Evolutionary conservation across 1,140 invertebrate species (phyloP).

Genomic region (Tetragnatha versicolor): DNA sequence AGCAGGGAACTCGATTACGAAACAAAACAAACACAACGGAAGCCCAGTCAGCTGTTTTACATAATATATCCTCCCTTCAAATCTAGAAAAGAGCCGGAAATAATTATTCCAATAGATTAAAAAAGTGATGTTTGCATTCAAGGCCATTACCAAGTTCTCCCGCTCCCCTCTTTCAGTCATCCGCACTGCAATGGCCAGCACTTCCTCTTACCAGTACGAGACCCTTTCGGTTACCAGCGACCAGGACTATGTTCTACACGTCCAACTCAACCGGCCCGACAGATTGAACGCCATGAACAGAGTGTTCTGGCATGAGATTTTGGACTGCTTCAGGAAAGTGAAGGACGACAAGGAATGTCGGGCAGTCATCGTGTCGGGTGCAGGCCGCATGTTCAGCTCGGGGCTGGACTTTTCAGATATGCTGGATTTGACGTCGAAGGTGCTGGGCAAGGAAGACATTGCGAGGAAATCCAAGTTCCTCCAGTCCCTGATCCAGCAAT

Average conservation of each 20-base stretch:
- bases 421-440: slow-evolving; percentile 48
- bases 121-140: too few species aligned
- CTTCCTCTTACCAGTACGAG: slow-evolving; percentile 42
- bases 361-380: slow-evolving; percentile 81
- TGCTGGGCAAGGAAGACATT: slow-evolving; percentile 69
- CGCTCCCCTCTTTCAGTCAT: background rate
- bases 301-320: slow-evolving; percentile 82
- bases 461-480: slow-evolving; percentile 76
- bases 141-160: too few species aligned
- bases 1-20: too few species aligned
- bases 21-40: too few species aligned
- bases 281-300: slow-evolving; percentile 83
- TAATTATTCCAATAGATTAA: too few species aligned
- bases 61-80: too few species aligned
- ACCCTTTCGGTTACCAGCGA: slow-evolving; percentile 31
- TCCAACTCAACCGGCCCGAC: slow-evolving; percentile 87
- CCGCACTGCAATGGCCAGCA: background rate
- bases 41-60: too few species aligned
- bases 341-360: slow-evolving; percentile 71
- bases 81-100: too few species aligned
- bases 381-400: slow-evolving; percentile 81
- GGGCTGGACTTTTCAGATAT: slow-evolving; percentile 68
- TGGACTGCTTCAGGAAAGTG: slow-evolving; percentile 49
- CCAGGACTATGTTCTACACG: slow-evolving; percentile 66
- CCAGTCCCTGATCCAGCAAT: slow-evolving; percentile 72